These are phyloP conservation scores for Uropsilus gracilis DNA, from an alignment of 2,113 vertebrate species.

Conservation along the genomic window DNA sequence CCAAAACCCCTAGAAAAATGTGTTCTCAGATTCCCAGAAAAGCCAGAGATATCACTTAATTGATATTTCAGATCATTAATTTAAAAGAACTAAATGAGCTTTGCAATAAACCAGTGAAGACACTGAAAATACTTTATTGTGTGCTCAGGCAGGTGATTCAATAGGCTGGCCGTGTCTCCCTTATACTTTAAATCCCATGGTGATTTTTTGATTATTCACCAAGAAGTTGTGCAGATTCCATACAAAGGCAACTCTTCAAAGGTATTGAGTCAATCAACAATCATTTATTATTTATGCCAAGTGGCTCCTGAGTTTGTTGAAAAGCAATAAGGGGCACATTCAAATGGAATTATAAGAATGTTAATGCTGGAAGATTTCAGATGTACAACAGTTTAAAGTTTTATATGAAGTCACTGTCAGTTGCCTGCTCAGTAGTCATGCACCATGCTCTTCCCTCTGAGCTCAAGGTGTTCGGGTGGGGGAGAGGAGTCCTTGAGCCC, in stretches of 20 bases:
- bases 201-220: neutral
- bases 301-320: neutral
- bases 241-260: neutral
- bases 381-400: neutral
- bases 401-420: neutral
- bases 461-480: neutral
- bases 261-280: neutral
- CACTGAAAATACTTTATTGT: neutral
- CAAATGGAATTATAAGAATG: neutral
- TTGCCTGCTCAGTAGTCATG: neutral
- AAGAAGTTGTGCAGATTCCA: neutral
- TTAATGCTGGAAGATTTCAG: neutral
- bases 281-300: constrained; percentile 11
- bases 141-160: neutral
- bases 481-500: neutral
- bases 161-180: neutral
- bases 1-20: neutral
- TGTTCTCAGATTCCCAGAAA: neutral
- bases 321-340: neutral
- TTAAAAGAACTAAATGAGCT: neutral
- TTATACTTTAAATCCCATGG: neutral
- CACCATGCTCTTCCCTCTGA: neutral
- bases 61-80: neutral
- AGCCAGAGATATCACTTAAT: neutral
- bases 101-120: neutral